Conservation (phyloP, 2,797 vertebrate genomes). For the Forpus xanthops region DNA sequence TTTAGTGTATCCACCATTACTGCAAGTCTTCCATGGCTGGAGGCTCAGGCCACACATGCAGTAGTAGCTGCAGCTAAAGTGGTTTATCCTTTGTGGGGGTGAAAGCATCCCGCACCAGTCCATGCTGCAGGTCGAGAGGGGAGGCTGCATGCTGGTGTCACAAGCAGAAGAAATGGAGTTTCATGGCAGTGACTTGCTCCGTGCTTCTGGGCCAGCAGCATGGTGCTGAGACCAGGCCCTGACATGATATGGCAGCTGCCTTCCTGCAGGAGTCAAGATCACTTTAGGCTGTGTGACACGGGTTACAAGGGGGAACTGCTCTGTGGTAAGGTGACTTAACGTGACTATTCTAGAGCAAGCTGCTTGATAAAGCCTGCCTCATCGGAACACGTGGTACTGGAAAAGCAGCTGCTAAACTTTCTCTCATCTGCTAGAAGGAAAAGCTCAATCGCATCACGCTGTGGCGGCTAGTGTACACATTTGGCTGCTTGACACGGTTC, state of each 20-base stretch:
- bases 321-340: neutral
- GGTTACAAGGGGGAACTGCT: neutral
- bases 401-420: neutral
- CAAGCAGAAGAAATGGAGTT: rapidly evolving
- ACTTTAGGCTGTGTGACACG: rapidly evolving
- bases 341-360: neutral
- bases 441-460: rapidly evolving
- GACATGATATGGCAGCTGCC: neutral
- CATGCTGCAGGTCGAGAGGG: no score
- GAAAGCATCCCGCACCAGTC: rapidly evolving
- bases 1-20: rapidly evolving
- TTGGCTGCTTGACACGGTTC: neutral
- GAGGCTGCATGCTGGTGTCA: rapidly evolving
- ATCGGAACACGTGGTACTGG: rapidly evolving
- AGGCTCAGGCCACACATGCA: rapidly evolving
- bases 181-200: rapidly evolving
- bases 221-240: rapidly evolving
- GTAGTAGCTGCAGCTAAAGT: neutral
- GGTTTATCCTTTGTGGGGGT: rapidly evolving
- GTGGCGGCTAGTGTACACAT: rapidly evolving
- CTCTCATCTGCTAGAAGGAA: neutral
- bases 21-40: rapidly evolving
- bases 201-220: neutral
- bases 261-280: neutral
- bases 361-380: neutral